These are phyloP conservation scores for Habroteleia sp. DNA, from an alignment of 2,888 invertebrate genomes.

Conservation along the genomic window DNA sequence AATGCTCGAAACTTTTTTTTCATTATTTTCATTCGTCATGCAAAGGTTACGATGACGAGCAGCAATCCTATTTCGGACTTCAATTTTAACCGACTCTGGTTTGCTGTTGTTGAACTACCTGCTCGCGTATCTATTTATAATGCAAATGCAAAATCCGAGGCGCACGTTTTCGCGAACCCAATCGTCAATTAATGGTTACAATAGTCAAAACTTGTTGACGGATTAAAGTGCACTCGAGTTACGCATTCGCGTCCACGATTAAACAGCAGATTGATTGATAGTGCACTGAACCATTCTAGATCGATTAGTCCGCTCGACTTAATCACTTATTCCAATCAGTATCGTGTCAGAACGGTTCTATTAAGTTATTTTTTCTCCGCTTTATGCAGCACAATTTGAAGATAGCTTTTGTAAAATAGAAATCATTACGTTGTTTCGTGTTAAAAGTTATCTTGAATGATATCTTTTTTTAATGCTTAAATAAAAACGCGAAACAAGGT, in stretches of 20 bases:
- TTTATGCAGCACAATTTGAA: constrained; percentile 1
- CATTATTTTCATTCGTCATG: constrained; percentile 50
- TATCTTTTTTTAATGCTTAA: too few species aligned
- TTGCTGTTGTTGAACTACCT: constrained; percentile 40
- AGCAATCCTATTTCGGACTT: constrained; percentile 46
- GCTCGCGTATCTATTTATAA: constrained; percentile 44
- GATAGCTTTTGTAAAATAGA: too few species aligned
- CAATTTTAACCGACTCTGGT: constrained; percentile 44
- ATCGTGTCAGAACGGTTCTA: constrained; percentile 25
- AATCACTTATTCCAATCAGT: constrained; percentile 36
- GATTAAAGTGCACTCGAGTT: constrained; percentile 21
- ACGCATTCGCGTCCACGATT: constrained; percentile 21
- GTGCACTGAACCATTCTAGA: constrained; percentile 26
- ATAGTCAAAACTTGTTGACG: constrained; percentile 32
- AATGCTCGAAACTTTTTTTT: constrained; percentile 18
- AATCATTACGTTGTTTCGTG: too few species aligned
- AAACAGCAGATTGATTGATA: constrained; percentile 43
- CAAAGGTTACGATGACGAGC: constrained; percentile 45
- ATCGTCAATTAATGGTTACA: constrained; percentile 14
- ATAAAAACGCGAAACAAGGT: too few species aligned
- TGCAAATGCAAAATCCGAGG: constrained; percentile 37
- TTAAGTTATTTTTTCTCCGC: constrained; percentile 7
- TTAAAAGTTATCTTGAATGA: too few species aligned
- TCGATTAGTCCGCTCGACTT: constrained; percentile 36
- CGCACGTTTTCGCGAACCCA: constrained; percentile 25